Evolutionary conservation across 2,797 vertebrate species (phyloP).

Genomic region (Phalloptychus januarius): DNA sequence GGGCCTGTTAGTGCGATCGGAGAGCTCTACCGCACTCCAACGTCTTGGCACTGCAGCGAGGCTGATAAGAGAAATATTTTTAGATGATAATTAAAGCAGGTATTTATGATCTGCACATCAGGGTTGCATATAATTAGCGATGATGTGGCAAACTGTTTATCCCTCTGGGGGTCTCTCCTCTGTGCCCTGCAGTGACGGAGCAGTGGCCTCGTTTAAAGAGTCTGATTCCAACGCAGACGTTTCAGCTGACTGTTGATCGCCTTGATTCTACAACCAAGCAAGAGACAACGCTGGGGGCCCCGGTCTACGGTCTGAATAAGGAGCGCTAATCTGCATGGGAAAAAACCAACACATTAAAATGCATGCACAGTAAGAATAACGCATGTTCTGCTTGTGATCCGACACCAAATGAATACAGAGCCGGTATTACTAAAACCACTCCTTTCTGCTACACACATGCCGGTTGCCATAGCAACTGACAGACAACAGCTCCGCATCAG

Average conservation of each 20-base stretch:
- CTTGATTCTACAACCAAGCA: not conserved
- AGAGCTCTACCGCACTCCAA: conserved; percentile 31
- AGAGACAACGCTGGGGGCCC: not conserved
- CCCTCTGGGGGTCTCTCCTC: conserved; percentile 46
- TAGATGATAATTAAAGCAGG: conserved; percentile 70
- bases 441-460: too few species aligned
- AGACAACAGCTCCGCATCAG: too few species aligned
- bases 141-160: conserved; percentile 60
- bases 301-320: too few species aligned
- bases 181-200: conserved; percentile 48
- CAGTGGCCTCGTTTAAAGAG: conserved; percentile 37
- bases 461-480: too few species aligned
- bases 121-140: conserved; percentile 63
- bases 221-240: conserved; percentile 44
- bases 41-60: conserved; percentile 30
- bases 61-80: conserved; percentile 56
- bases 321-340: too few species aligned
- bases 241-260: conserved; percentile 8
- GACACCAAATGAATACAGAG: too few species aligned
- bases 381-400: too few species aligned
- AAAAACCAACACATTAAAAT: too few species aligned
- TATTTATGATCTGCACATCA: conserved; percentile 66
- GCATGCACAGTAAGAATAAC: too few species aligned
- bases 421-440: too few species aligned
- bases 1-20: conserved; percentile 11